A percentile compares a stretch with the other conserved stretches of the same genome.
These are phyloP conservation scores for Perccottus glenii DNA, from an alignment of 2,113 vertebrate genomes.

Conservation along the genomic window DNA sequence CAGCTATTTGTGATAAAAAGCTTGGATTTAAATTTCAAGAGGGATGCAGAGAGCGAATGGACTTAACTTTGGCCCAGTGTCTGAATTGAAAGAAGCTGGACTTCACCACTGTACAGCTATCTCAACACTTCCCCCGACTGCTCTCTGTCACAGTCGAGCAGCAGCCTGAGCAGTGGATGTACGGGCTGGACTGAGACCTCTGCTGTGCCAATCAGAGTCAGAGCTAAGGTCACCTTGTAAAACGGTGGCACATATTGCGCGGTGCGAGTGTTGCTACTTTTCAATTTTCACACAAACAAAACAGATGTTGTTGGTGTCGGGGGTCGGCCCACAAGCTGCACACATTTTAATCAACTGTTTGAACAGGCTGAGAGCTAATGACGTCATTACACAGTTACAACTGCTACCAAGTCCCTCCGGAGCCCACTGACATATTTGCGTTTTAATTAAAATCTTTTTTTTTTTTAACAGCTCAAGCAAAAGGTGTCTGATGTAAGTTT, in stretches of 20 bases:
- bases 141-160: conserved; percentile 13
- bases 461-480: not conserved
- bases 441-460: conserved; percentile 13
- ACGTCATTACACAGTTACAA: too few relatives aligned
- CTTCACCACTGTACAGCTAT: too few relatives aligned
- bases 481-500: too few relatives aligned
- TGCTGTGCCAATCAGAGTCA: conserved; percentile 30
- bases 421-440: conserved; percentile 24
- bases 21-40: too few relatives aligned
- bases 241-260: conserved; percentile 52
- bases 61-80: too few relatives aligned
- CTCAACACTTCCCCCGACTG: too few relatives aligned
- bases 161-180: not conserved
- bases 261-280: conserved; percentile 50
- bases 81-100: too few relatives aligned
- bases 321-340: conserved; percentile 54
- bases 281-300: conserved; percentile 60
- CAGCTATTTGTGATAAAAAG: too few relatives aligned
- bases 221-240: conserved; percentile 65
- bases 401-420: conserved; percentile 37
- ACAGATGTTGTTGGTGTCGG: conserved; percentile 67
- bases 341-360: conserved; percentile 55
- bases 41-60: too few relatives aligned
- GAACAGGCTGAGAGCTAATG: conserved; percentile 53
- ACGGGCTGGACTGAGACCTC: not conserved